Conservation (phyloP, 2,888 invertebrate species). For the Cosmopolites sordidus region DNA sequence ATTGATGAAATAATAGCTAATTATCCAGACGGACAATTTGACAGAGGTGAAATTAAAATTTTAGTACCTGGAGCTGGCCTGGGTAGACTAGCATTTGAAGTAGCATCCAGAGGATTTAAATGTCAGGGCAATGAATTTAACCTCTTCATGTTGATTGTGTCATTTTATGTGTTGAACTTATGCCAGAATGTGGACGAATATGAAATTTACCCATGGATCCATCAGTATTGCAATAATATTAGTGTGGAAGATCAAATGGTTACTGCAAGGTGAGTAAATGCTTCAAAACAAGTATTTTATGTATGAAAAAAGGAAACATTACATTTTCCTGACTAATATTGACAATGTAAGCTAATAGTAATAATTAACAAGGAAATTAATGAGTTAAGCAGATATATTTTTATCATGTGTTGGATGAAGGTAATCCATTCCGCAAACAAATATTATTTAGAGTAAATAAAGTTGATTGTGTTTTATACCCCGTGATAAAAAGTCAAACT, state of each 20-base stretch:
- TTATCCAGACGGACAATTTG: constrained; percentile 63
- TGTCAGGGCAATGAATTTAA: constrained; percentile 99
- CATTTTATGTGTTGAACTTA: constrained; percentile 91
- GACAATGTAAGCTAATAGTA: neutral
- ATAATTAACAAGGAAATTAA: constrained; percentile 7
- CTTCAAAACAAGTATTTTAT: no score
- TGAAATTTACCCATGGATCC: constrained; percentile 90
- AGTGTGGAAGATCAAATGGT: constrained; percentile 75
- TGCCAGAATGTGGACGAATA: constrained; percentile 68
- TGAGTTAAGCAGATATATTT: constrained; percentile 7
- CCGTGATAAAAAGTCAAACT: constrained; percentile 9
- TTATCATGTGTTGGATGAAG: constrained; percentile 11
- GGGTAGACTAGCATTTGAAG: constrained; percentile 89
- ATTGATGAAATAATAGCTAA: constrained; percentile 73
- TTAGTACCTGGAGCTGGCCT: constrained; percentile 96
- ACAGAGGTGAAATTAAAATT: constrained; percentile 61
- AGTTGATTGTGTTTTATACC: constrained; percentile 7
- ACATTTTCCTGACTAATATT: no score
- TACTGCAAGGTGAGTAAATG: constrained; percentile 50
- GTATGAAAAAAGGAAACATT: no score
- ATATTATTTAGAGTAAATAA: constrained; percentile 13
- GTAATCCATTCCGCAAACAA: constrained; percentile 14
- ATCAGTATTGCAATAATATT: constrained; percentile 89
- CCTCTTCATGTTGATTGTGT: constrained; percentile 94
- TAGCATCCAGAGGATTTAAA: constrained; percentile 81